Percentiles rank a stretch among this genome's conserved stretches.
Evolutionary conservation across 2,113 vertebrate genomes (phyloP).

Genomic region (Eptatretus burgeri): DNA sequence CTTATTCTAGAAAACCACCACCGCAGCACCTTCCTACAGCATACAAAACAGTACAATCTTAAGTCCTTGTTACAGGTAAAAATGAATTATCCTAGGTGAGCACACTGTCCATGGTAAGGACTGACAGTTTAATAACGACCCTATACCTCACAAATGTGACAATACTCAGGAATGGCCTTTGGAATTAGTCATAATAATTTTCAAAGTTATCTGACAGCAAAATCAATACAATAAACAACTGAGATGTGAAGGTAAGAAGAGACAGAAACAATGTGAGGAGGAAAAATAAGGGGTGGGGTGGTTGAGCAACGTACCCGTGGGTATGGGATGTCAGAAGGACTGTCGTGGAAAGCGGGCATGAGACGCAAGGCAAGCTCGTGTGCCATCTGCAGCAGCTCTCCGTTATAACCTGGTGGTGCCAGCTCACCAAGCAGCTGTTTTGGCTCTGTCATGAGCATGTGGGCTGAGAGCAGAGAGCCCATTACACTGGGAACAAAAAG

Average conservation of each 20-base stretch:
- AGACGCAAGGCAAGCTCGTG: conserved; percentile 68
- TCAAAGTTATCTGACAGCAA: neutral
- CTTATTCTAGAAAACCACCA: no score
- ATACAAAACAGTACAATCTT: no score
- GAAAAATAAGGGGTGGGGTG: neutral
- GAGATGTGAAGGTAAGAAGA: neutral
- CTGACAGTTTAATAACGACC: no score
- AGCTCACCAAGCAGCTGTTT: conserved; percentile 75
- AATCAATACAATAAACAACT: neutral
- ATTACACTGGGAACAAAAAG: conserved; percentile 28
- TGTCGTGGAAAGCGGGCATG: conserved; percentile 89
- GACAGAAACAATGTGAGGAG: neutral
- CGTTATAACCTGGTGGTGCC: conserved; percentile 46
- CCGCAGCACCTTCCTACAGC: no score
- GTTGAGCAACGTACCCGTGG: conserved; percentile 32
- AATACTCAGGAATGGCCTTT: no score
- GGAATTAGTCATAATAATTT: no score
- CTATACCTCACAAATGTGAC: no score
- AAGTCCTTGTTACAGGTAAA: no score
- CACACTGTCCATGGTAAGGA: no score
- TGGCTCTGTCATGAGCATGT: conserved; percentile 67
- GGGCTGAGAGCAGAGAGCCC: conserved; percentile 73
- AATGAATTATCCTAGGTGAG: no score
- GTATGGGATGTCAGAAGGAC: conserved; percentile 76
- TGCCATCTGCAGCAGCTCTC: conserved; percentile 66